Base-by-base conservation (phyloP, 2,888 invertebrate genomes). In the Atethmia centrago region DNA sequence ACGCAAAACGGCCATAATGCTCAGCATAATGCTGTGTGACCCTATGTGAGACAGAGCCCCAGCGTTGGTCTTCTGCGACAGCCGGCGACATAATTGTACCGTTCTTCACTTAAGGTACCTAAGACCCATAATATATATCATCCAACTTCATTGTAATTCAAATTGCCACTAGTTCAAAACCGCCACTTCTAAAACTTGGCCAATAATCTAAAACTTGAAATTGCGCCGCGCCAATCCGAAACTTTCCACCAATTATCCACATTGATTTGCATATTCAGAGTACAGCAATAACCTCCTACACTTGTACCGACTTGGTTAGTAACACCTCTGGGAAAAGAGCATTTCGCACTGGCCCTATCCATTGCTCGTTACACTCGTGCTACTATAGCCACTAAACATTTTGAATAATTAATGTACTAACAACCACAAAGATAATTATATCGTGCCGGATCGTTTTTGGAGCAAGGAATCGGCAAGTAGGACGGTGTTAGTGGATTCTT, bases 391-490 rank as follows among this genome's bases (percentile, higher is more conserved):
- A 90, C 90, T 91, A 90, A 92, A 92, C 90, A 92, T 89, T 89
- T 90, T 93, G 91, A 93, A 93, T 93, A 92, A 92, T 92, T 90
- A 90, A 93, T 92, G 90, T 71, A 77, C 45, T 74, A n/a, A 75
- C 83, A 85, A 84, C 86, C 85, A 74, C 77, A 74, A 79, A 86
- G 82, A 87, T 91, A 90, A 89, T 90, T 90, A 88, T 89, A 88
- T 88, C 77, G 84, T 74, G 67, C 74, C 47, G 71, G 73, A 80
- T 86, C 78, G 87, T 89, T 89, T 85, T 87, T 84, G 82, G 82
- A 78, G 85, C 70, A 78, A 71, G 77, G 75, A 80, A 80, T 83
- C 36, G 74, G 81, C 80, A 85, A 87, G 81, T 87, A 82, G 85
- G 80, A 62, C 79, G 75, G 71, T 77, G 77, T 70, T 80, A 65